Evolutionary conservation across 2,888 invertebrate genomes (phyloP), one percentile per base, ranked within the genome.

Genomic region (Drosophila merina): DNA sequence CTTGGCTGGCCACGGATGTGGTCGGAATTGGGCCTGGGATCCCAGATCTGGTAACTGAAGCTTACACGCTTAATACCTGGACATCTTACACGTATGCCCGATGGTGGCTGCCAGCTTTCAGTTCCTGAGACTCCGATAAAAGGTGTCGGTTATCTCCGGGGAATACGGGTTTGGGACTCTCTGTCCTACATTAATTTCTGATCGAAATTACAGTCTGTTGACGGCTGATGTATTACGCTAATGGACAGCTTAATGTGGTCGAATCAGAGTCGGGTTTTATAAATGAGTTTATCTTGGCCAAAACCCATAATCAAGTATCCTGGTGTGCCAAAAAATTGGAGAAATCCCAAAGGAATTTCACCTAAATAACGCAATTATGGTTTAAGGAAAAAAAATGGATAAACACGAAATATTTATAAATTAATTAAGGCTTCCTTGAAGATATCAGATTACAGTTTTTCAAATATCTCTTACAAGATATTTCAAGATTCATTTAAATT

Each of bases 81-180:
- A 85, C 76, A 69, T 70, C 73, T 71, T 73, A 67, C 72, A 79
- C 62, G 48, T 48, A 52, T 66, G 74, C 57, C 74, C 74, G 62
- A 40, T 74, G 74, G 72, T 64, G 63, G 50, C 57, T 54, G 69
- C 28, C 66, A 59, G 52, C 36, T 58, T 47, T 38, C 28, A 25
- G 47, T 57, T 57, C 40, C 45, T 45, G 33, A 36, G 28, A n/a
- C 36, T n/a, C 9, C 45, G 72, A 72, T 72, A 72, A 72, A 63
- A 74, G 78, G 85, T 82, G 85, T 86, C 70, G 72, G 83, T 70
- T 86, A 83, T 77, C 72, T 63, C 55, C 48, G 59, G 59, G 54
- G 68, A 75, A 82, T 72, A 73, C 71, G 60, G 70, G 72, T 40
- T 4, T n/a, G 66, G 36, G 45, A 38, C 64, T 66, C 45, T 66